Percentiles rank a stretch among this genome's conserved stretches.
phyloP scores from a whole-genome alignment of 2,797 vertebrate genomes.

The Geotrypetes seraphini region DNA sequence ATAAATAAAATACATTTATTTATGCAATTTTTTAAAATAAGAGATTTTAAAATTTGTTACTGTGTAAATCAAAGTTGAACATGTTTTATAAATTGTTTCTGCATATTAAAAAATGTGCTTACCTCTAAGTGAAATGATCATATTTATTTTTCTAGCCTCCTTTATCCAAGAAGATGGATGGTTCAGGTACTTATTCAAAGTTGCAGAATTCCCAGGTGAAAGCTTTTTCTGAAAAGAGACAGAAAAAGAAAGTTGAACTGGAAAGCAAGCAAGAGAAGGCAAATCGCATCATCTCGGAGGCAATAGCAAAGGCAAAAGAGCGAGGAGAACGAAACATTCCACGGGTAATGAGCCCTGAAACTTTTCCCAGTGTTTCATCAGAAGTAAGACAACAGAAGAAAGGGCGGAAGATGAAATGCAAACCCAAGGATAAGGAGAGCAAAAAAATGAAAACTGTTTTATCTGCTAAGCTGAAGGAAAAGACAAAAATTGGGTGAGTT shows the following conservation, averaged over 20 bases:
- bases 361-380: constrained; percentile 84
- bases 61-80: background rate
- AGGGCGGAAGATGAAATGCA: constrained; percentile 58
- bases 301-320: constrained; percentile 88
- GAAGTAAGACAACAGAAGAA: constrained; percentile 67
- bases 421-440: constrained; percentile 76
- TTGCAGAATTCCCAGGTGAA: constrained; percentile 87
- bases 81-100: background rate
- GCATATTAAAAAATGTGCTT: no score
- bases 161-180: constrained; percentile 84
- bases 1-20: no score
- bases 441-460: constrained; percentile 75
- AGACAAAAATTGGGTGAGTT: constrained; percentile 89
- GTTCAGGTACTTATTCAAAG: constrained; percentile 73
- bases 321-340: constrained; percentile 95
- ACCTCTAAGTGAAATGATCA: no score
- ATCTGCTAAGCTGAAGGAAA: constrained; percentile 85
- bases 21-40: no score
- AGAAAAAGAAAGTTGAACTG: constrained; percentile 61
- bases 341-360: constrained; percentile 93
- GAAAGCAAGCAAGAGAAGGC: constrained; percentile 97
- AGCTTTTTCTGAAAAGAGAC: constrained; percentile 72
- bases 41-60: no score
- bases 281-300: constrained; percentile 96
- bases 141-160: constrained; percentile 71